phyloP scores from a whole-genome alignment of 2,888 invertebrate species.

The Embidobia sp. region DNA sequence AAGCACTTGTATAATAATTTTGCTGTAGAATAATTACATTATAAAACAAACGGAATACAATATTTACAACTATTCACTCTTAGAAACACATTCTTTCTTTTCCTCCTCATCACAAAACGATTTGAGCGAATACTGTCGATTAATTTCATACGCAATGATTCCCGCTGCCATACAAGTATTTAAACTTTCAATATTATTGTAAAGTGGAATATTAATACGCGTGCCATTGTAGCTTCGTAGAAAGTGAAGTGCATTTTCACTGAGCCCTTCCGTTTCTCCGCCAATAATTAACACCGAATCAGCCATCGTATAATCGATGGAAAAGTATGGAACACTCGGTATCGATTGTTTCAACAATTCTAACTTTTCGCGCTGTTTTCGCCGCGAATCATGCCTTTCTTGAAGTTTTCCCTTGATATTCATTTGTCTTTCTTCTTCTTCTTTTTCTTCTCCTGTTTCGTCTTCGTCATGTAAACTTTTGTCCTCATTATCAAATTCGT shows the following conservation, averaged over 20 bases:
- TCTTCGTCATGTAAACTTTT: conserved; percentile 3
- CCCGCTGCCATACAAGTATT: conserved; percentile 92
- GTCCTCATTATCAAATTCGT: background rate
- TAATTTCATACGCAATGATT: conserved; percentile 92
- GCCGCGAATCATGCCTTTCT: no score
- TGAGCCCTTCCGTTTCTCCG: conserved; percentile 95
- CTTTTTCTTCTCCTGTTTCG: conserved; percentile 4
- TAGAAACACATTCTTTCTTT: background rate
- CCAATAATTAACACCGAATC: conserved; percentile 89
- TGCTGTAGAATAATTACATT: background rate
- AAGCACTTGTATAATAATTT: no score
- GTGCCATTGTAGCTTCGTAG: conserved; percentile 84
- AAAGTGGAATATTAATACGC: conserved; percentile 90
- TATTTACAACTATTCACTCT: conserved; percentile 18
- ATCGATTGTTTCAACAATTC: conserved; percentile 72
- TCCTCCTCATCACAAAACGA: no score
- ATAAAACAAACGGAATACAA: background rate
- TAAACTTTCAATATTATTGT: conserved; percentile 90
- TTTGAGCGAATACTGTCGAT: conserved; percentile 83
- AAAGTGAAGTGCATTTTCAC: conserved; percentile 86
- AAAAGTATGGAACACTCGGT: conserved; percentile 85
- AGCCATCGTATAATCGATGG: conserved; percentile 83
- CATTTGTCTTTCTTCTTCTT: conserved; percentile 12
- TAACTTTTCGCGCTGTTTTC: conserved; percentile 3
- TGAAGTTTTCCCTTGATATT: no score